A percentile compares a stretch with the other conserved stretches of the same genome.
Evolutionary conservation across 2,113 vertebrate species (phyloP).

Genomic region (Siphamia tubifer): DNA sequence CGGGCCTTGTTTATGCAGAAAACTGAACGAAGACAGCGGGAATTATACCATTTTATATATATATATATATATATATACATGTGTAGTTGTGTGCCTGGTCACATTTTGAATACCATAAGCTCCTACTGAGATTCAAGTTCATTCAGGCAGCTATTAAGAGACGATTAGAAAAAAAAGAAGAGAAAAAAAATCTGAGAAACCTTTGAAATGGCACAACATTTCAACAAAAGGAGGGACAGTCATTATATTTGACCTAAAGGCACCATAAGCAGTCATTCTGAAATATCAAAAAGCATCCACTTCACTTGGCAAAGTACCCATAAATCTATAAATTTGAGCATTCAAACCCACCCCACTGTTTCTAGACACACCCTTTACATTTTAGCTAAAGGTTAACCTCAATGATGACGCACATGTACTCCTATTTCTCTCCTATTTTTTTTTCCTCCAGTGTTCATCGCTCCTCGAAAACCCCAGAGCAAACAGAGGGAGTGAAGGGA

Average conservation of each 20-base stretch:
- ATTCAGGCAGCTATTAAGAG: constrained; percentile 37
- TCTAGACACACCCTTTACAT: constrained; percentile 75
- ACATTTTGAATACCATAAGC: constrained; percentile 7
- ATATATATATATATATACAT: no score
- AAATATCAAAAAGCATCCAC: constrained; percentile 54
- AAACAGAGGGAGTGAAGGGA: constrained; percentile 35
- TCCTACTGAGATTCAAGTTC: constrained; percentile 5
- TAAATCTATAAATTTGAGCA: constrained; percentile 53
- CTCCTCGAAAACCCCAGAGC: constrained; percentile 34
- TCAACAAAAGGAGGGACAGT: constrained; percentile 40
- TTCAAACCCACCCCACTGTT: constrained; percentile 40
- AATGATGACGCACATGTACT: constrained; percentile 56
- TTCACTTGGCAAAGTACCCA: constrained; percentile 37
- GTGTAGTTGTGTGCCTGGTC: constrained; percentile 11
- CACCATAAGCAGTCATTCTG: constrained; percentile 29
- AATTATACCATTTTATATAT: constrained; percentile 5
- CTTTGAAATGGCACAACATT: constrained; percentile 48
- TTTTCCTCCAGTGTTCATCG: constrained; percentile 38
- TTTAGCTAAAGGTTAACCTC: constrained; percentile 72
- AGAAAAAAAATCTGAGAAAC: constrained; percentile 7
- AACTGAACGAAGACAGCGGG: neutral
- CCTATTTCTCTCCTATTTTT: constrained; percentile 18
- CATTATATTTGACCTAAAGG: constrained; percentile 60
- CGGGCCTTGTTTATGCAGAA: constrained; percentile 29
- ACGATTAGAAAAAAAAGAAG: constrained; percentile 35